Percentiles rank a stretch among this genome's conserved stretches.
Evolutionary conservation across 2,113 vertebrate species (phyloP).

Genomic region (Manacus vitellinus): DNA sequence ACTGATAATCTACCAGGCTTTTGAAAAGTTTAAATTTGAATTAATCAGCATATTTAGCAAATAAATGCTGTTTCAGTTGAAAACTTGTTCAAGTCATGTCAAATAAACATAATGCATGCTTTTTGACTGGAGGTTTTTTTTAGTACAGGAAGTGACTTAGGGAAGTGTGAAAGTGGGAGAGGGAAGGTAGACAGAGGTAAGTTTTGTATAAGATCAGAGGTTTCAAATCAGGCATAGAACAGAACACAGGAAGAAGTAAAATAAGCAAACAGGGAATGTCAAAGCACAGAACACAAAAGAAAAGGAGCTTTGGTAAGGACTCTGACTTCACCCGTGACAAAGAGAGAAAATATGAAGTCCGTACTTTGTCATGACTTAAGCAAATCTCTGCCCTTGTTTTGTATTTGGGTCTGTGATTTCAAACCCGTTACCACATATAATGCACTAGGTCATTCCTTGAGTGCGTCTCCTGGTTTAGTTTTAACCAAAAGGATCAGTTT

Average conservation of each 20-base stretch:
- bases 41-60: conserved; percentile 3
- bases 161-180: background rate
- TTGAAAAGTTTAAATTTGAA: background rate
- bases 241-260: background rate
- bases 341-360: background rate
- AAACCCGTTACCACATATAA: background rate
- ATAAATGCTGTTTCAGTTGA: background rate
- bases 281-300: background rate
- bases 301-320: background rate
- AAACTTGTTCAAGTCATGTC: background rate
- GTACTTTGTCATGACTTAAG: background rate
- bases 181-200: background rate
- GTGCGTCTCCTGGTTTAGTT: background rate
- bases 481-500: background rate
- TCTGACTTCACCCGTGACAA: background rate
- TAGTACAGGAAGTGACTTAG: background rate
- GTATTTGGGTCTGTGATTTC: background rate
- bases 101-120: background rate
- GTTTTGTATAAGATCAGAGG: background rate
- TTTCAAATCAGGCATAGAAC: background rate
- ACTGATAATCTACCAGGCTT: background rate
- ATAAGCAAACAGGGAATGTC: background rate
- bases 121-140: background rate
- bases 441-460: background rate
- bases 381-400: background rate